Base-by-base conservation (phyloP, 1,140 invertebrate genomes). In the Drosophila kikkawai region DNA sequence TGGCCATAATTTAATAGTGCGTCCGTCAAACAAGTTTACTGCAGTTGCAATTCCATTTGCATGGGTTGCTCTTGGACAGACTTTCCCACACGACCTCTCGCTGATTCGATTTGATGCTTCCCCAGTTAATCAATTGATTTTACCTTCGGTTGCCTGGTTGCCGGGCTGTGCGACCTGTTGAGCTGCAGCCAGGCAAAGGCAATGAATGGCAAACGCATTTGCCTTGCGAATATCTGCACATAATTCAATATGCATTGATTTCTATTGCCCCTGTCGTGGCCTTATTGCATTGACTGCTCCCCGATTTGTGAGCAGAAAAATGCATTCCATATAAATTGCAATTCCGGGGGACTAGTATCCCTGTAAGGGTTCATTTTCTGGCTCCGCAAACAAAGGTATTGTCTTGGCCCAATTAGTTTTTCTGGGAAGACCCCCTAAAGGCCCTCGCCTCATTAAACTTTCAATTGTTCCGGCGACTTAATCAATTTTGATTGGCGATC, bases 81-180 rank as follows among this genome's bases (percentile, higher is more conserved):
- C 29, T 60, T 45, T 17, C 29, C 39, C 50, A 71, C 41, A 66
- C 19, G 53, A 59, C 47, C 41, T 50, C 17, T 53, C 61, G 39
- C 41, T 67, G 64, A 78, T 51, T 68, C 44, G 64, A 77, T 78
- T 78, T 78, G 74, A 61, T 45, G 75, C 51, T 44, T 19, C 26
- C 55, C 48, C 45, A 56, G 75, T 67, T 69, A 78, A 77, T 78
- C 75, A 78, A 78, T 77, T 78, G 75, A 78, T 78, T 77, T 77
- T 65, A 58, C 65, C 75, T 53, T 56, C 48, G 48, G 15, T 48
- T 26, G 34, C 42, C 34, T 15, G 34, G 32, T 15, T 55, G 17
- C 51, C 29, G 8, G 3, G 9, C 50, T n/a, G 19, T 37, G 15
- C 19, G 34, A 53, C 47, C 47, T 68, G 61, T 56, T 44, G 56